A percentile compares a stretch with the other conserved stretches of the same genome.
Conservation (phyloP, 2,888 invertebrate species). For the Cryptocephalus primarius region DNA sequence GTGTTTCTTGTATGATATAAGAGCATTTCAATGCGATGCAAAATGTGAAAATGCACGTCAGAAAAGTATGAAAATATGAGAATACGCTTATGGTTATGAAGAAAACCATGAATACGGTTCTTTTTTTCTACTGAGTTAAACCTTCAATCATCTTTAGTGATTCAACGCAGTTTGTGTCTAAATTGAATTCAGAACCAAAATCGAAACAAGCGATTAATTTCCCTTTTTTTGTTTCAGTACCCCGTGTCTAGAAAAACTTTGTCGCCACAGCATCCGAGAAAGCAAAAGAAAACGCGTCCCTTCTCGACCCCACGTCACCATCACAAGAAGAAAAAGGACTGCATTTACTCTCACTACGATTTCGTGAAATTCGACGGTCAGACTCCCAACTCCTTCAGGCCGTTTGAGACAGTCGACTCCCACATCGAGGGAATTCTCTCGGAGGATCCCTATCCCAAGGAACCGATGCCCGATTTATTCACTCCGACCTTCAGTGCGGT, state of each 20-base stretch:
- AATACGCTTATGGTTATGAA: no score
- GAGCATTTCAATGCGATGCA: no score
- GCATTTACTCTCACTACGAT: slow-evolving; percentile 23
- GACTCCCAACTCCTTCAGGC: slow-evolving; percentile 27
- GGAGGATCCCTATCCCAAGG: slow-evolving; percentile 9
- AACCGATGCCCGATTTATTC: slow-evolving; percentile 31
- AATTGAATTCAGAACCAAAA: no score
- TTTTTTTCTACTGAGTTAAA: no score
- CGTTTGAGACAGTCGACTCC: slow-evolving; percentile 32
- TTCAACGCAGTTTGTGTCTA: no score
- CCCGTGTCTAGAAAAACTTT: background rate
- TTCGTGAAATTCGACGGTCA: slow-evolving; percentile 14
- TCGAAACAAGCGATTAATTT: no score
- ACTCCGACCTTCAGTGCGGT: slow-evolving; percentile 46
- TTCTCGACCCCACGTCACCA: slow-evolving; percentile 13
- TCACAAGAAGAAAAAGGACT: slow-evolving; percentile 32
- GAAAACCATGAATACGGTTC: no score
- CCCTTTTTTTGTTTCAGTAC: slow-evolving; percentile 5
- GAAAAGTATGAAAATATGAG: no score
- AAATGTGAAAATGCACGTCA: no score
- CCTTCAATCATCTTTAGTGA: no score
- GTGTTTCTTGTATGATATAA: no score
- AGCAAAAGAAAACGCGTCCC: slow-evolving; percentile 14
- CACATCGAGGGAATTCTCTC: slow-evolving; percentile 26
- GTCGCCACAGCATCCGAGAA: slow-evolving; percentile 5